Evolutionary conservation across 2,113 vertebrate species (phyloP), one percentile per base, ranked within the genome.

Genomic region (Ardeotis arabs): DNA sequence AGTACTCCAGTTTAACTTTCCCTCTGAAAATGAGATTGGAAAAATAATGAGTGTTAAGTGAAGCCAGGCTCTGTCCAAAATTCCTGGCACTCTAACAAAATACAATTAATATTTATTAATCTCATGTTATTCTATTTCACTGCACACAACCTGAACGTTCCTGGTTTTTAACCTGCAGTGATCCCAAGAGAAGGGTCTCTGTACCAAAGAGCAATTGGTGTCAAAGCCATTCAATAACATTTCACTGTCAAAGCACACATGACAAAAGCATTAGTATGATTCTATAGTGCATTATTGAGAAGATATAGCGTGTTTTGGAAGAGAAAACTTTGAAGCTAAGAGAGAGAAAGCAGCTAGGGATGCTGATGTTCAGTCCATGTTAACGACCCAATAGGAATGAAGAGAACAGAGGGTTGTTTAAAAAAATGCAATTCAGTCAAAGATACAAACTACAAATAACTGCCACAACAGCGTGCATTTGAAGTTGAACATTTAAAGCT

Each of bases 341-440:
- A 95, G 96, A 96, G 85, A 39, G 66, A 67, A 76, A 96, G 84
- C 83, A 90, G 74, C 84, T 86, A 87, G 92, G 60, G 12, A 87
- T 1, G 13, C n/a, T 80, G 41, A 41, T 58, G 55, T 52, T 96
- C 63, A 80, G 81, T 49, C 83, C 66, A 47, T 78, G 68, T 68
- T 85, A 90, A 84, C 90, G 72, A 77, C 35, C 7, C 52, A 64
- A 33, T 56, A 95, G 78, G 52, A 29, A 31, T 49, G 63, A 76
- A 80, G 20, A 67, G 39, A 66, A 60, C 45, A 80, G 33, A 64
- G 27, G 4, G 4, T 53, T 50, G 18, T 56, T n/a, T 66, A 59
- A 66, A 60, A 91, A 68, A 12, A 41, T 12, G n/a, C 28, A 81
- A n/a, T 53, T 44, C 68, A 33, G 41, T 74, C 7, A 16, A 55